Evolutionary conservation across 2,113 vertebrate genomes (phyloP), one percentile per base, ranked within the genome.

Genomic region (Marmota flaviventris): DNA sequence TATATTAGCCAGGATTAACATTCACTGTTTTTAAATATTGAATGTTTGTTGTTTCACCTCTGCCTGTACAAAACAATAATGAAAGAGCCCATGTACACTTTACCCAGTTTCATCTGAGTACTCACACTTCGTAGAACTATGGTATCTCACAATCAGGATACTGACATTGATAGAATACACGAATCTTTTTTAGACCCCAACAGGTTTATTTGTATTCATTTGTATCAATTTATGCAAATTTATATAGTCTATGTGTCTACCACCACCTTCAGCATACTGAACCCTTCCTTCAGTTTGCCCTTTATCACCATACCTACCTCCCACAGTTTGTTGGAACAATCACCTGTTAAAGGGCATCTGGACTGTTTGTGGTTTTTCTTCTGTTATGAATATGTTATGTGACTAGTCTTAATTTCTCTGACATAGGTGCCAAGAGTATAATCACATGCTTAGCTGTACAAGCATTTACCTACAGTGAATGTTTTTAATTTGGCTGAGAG

Each of bases 331-430:
- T 78, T 42, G 39, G 20, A 58, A 73, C 63, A 73, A n/a, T 95
- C 27, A 87, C 45, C 39, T 78, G 12, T 53, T 77, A 45, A 84
- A n/a, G 27, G 7, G 25, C 51, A 37, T 69, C 81, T 84, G 58
- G 5, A 48, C 32, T 73, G 24, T 82, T 86, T 96, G 16, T 5
- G 93, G 29, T 37, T 82, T 84, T 39, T 10, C 27, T 14, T 32
- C 42, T 70, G 37, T 92, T 61, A 79, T 11, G 18, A 69, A 70
- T 86, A 37, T 92, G 6, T 76, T 61, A 81, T 12, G 0, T 94
- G 56, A 85, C 63, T 51, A 22, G 18, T 94, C 85, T 85, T 92
- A 34, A 85, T 85, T 76, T 85, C 32, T 93, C 8, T 93, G 81
- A 25, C 18, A 27, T 63, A 69, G 56, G 32, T 94, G 37, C 56